Percentiles rank a stretch among this genome's conserved stretches.
These are phyloP conservation scores for Melanotaenia parkinsoni DNA, from an alignment of 2,797 vertebrate genomes.

Conservation along the genomic window DNA sequence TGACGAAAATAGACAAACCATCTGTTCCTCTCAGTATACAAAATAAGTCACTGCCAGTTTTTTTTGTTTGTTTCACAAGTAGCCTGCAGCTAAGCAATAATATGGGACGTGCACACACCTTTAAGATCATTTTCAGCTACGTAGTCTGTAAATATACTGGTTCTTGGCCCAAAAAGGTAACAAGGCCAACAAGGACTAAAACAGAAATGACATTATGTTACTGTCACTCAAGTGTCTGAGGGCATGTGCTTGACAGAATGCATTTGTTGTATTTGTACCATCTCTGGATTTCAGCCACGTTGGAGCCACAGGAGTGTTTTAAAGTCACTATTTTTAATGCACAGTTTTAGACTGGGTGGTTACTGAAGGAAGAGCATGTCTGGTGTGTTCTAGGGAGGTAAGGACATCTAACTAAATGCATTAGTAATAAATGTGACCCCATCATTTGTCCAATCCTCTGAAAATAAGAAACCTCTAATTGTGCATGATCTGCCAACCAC, in stretches of 20 bases:
- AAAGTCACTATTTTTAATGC: constrained; percentile 70
- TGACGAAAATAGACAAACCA: constrained; percentile 65
- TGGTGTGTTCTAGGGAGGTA: constrained; percentile 23
- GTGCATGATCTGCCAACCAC: not conserved
- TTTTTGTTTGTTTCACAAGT: constrained; percentile 15
- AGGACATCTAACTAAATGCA: constrained; percentile 50
- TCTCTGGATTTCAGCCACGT: constrained; percentile 46
- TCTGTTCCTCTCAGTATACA: constrained; percentile 65
- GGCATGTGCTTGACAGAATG: constrained; percentile 27
- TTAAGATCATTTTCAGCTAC: constrained; percentile 42
- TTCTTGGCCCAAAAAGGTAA: constrained; percentile 54
- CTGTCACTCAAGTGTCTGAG: constrained; percentile 44
- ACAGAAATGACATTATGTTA: constrained; percentile 44
- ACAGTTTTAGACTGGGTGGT: constrained; percentile 55
- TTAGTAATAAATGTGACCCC: constrained; percentile 25
- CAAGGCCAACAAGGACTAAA: constrained; percentile 39
- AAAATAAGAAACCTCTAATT: constrained; percentile 13
- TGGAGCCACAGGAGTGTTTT: constrained; percentile 39
- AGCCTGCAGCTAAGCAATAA: constrained; percentile 57
- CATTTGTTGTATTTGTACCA: constrained; percentile 42
- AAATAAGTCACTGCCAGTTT: constrained; percentile 53
- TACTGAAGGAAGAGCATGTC: constrained; percentile 29
- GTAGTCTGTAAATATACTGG: constrained; percentile 44
- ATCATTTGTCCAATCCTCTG: constrained; percentile 17
- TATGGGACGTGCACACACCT: constrained; percentile 37